A percentile compares a stretch with the other conserved stretches of the same genome.
Evolutionary conservation across 2,888 invertebrate species (phyloP).

Genomic region (Antitype chi): DNA sequence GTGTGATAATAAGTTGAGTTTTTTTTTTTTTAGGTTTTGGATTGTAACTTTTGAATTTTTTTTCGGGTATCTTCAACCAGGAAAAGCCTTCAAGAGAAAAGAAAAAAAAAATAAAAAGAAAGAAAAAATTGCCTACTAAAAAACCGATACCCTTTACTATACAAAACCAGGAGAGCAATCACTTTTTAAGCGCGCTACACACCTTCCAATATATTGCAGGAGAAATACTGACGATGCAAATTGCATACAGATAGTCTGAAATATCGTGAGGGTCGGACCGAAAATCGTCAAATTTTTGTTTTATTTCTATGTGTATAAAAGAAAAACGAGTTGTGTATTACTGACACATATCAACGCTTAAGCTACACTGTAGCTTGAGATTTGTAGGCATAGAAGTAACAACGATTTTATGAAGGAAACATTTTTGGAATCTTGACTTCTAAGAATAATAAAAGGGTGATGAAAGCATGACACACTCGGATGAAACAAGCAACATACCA

Average conservation of each 20-base stretch:
- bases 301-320: conserved; percentile 24
- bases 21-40: neutral
- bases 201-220: conserved; percentile 46
- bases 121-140: conserved; percentile 24
- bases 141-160: conserved; percentile 12
- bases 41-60: neutral
- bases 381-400: conserved; percentile 22
- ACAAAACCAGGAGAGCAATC: conserved; percentile 30
- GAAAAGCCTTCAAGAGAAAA: neutral
- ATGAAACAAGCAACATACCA: conserved; percentile 25
- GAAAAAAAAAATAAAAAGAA: neutral
- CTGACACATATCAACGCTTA: conserved; percentile 15
- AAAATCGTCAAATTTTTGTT: conserved; percentile 27
- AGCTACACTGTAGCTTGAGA: conserved; percentile 15
- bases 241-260: conserved; percentile 58
- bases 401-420: conserved; percentile 20
- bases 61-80: neutral
- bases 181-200: conserved; percentile 47
- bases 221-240: conserved; percentile 61
- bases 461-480: conserved; percentile 8
- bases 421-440: conserved; percentile 28
- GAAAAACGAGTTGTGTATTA: conserved; percentile 18
- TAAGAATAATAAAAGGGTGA: conserved; percentile 16
- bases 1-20: too few species aligned
- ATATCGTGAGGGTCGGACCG: conserved; percentile 40